A percentile compares a stretch with the other conserved stretches of the same genome.
Evolutionary conservation across 2,888 invertebrate species (phyloP).

Genomic region (Craniophora ligustri): DNA sequence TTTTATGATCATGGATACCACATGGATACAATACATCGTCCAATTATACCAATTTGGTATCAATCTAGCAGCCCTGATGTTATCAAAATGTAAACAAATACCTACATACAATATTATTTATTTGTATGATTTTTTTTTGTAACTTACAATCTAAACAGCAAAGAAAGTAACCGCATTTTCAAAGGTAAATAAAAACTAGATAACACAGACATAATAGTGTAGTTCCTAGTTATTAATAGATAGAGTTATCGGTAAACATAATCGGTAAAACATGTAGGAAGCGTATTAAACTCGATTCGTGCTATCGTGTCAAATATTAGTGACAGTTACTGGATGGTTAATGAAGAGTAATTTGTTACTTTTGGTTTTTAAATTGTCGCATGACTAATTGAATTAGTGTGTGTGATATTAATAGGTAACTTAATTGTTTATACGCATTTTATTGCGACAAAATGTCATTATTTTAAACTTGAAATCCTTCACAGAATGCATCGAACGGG

Average conservation of each 20-base stretch:
- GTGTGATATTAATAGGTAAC: conserved; percentile 6
- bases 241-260: conserved; percentile 27
- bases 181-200: conserved; percentile 17
- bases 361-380: conserved; percentile 14
- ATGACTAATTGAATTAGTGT: conserved; percentile 21
- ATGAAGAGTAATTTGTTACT: conserved; percentile 26
- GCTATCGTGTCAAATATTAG: conserved; percentile 9
- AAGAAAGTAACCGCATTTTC: conserved; percentile 12
- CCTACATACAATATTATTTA: no score
- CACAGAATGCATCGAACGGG: no score
- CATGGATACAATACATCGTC: no score
- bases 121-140: no score
- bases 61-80: no score
- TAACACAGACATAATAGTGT: conserved; percentile 18
- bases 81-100: no score
- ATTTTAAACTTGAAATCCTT: no score
- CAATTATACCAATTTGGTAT: no score
- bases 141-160: neutral
- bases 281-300: conserved; percentile 22
- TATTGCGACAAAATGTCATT: no score
- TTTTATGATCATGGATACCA: no score
- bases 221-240: conserved; percentile 52
- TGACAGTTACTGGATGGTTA: conserved; percentile 27
- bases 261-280: conserved; percentile 45
- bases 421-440: neutral